Evolutionary conservation across 2,888 invertebrate genomes (phyloP).

Genomic region (Amiota minor): DNA sequence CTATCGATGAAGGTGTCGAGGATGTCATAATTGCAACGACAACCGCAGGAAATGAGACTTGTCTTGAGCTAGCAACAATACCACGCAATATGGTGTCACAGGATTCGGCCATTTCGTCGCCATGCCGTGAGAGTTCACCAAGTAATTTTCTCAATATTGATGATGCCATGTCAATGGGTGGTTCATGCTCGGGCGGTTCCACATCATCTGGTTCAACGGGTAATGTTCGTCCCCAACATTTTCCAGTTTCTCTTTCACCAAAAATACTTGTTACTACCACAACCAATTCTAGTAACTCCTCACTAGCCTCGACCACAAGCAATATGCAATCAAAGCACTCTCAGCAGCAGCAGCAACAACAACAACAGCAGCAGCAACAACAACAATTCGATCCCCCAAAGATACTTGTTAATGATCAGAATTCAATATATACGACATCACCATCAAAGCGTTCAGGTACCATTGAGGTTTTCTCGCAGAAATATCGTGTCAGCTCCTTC

Average conservation of each 20-base stretch:
- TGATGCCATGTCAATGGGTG: constrained; percentile 58
- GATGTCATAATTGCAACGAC: constrained; percentile 72
- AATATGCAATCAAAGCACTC: constrained; percentile 33
- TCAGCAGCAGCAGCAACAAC: constrained; percentile 49
- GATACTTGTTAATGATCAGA: constrained; percentile 73
- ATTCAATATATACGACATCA: constrained; percentile 73
- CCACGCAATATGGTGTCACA: constrained; percentile 70
- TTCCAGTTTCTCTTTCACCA: constrained; percentile 71
- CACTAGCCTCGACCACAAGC: constrained; percentile 56
- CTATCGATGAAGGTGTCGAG: constrained; percentile 74
- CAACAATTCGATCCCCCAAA: constrained; percentile 73
- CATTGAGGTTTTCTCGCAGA: constrained; percentile 74
- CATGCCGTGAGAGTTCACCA: constrained; percentile 71
- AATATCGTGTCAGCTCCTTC: constrained; percentile 73
- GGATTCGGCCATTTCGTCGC: constrained; percentile 72
- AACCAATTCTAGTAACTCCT: constrained; percentile 66
- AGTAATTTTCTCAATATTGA: constrained; percentile 70
- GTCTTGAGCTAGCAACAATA: constrained; percentile 70
- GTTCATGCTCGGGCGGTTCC: constrained; percentile 63
- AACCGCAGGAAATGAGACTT: constrained; percentile 69
- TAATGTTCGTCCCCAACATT: constrained; percentile 65
- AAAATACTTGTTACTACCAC: constrained; percentile 70
- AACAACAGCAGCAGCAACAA: constrained; percentile 49
- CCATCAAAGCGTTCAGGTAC: constrained; percentile 73
- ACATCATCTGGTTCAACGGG: constrained; percentile 64